Conservation (phyloP, 53 echinoderm and acorn worm species). For the Stichopus horrens region DNA sequence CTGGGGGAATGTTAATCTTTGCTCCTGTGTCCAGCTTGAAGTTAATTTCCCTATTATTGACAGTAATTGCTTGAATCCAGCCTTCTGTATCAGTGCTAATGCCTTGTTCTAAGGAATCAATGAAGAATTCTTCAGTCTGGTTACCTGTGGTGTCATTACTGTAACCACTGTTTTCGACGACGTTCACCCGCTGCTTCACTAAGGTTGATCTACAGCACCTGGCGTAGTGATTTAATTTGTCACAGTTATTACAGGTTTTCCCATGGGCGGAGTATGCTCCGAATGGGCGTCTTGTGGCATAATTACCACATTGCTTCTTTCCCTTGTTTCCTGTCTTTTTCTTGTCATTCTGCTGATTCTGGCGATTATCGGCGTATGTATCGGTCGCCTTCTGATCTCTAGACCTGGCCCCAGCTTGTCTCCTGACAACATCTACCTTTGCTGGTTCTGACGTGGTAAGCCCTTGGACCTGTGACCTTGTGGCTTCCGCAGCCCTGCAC, state of each 20-base stretch:
- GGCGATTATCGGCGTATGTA: background rate
- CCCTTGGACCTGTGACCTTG: conserved; percentile 19
- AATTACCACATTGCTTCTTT: conserved; percentile 28
- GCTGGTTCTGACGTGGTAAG: background rate
- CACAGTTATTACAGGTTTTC: conserved; percentile 21
- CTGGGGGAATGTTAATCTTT: background rate
- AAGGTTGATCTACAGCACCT: background rate
- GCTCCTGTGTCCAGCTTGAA: background rate
- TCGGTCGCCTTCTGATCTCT: background rate
- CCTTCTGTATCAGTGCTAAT: background rate
- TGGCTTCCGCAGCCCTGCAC: background rate
- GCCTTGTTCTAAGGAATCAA: background rate
- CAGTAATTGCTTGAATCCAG: too few relatives aligned
- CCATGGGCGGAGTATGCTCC: conserved; percentile 41
- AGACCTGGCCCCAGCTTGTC: background rate
- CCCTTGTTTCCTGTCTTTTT: background rate
- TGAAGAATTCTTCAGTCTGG: background rate
- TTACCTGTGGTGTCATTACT: background rate
- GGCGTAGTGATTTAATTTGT: conserved; percentile 32
- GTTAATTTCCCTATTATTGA: background rate
- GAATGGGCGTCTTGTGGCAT: conserved; percentile 8
- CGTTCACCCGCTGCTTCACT: background rate
- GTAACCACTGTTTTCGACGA: background rate
- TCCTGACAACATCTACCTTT: background rate
- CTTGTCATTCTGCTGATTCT: background rate